These are phyloP conservation scores for Simalia tracyae DNA, from an alignment of 2,797 vertebrate genomes.

Conservation along the genomic window DNA sequence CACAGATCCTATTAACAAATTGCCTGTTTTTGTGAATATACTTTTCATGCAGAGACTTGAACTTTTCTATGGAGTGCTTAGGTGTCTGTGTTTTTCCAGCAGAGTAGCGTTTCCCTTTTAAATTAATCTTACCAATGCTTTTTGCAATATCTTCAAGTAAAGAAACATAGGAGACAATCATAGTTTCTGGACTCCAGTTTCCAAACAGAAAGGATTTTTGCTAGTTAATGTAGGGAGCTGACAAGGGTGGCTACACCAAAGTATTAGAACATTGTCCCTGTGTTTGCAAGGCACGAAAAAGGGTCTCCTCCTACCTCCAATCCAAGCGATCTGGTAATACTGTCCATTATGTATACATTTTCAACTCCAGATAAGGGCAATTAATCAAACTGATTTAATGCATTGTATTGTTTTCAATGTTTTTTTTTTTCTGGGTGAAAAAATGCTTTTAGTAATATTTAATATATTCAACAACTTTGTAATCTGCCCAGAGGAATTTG, in stretches of 20 bases:
- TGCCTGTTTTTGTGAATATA: constrained; percentile 38
- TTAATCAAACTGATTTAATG: background rate
- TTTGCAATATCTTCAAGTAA: background rate
- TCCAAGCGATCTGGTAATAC: background rate
- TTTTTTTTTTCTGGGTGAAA: background rate
- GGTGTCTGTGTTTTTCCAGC: background rate
- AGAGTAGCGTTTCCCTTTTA: background rate
- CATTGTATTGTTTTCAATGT: background rate
- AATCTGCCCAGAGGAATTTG: background rate
- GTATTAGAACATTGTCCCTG: background rate
- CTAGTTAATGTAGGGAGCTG: background rate
- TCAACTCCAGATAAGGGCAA: background rate
- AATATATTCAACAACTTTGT: background rate
- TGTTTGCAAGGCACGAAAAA: background rate
- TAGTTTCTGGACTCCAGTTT: background rate
- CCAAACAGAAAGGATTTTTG: background rate
- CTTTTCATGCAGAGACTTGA: background rate
- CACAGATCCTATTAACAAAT: constrained; percentile 52
- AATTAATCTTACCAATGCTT: background rate
- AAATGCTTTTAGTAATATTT: background rate
- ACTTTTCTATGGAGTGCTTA: constrained; percentile 6
- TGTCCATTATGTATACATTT: background rate
- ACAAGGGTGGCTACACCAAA: background rate
- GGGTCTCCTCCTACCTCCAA: background rate
- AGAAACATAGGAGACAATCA: background rate